These are phyloP conservation scores for Drosophila ercepeae DNA, from an alignment of 1,140 invertebrate species.

Conservation along the genomic window DNA sequence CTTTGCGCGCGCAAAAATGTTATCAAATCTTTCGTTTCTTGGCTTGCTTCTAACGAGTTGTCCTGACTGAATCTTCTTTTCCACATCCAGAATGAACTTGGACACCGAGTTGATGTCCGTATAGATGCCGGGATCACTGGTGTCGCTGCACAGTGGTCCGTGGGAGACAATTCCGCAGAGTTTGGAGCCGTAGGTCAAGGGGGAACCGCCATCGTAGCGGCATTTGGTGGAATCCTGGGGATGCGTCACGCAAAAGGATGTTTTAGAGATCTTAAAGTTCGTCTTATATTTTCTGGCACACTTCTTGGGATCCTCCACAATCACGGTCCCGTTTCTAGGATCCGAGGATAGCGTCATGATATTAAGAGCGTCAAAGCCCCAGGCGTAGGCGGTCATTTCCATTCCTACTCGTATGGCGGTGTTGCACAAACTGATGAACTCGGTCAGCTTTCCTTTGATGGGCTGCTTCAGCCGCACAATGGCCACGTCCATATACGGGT, in stretches of 20 bases:
- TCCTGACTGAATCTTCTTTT: neutral
- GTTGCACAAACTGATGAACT: slow-evolving; percentile 36
- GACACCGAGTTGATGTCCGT: slow-evolving; percentile 12
- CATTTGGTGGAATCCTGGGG: slow-evolving; percentile 6
- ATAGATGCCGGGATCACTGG: slow-evolving; percentile 19
- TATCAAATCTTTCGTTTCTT: no score
- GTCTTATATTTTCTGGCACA: neutral
- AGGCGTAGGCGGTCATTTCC: slow-evolving; percentile 9
- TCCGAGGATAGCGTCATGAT: neutral
- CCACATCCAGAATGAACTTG: neutral
- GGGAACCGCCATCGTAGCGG: slow-evolving; percentile 34
- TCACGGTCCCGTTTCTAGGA: neutral
- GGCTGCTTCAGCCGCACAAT: slow-evolving; percentile 10
- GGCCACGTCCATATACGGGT: slow-evolving; percentile 36
- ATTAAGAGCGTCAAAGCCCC: slow-evolving; percentile 19
- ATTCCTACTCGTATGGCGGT: neutral
- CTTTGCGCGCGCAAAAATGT: no score
- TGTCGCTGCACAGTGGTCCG: slow-evolving; percentile 23
- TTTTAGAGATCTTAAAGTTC: neutral
- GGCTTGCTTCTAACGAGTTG: neutral
- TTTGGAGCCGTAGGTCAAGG: slow-evolving; percentile 18
- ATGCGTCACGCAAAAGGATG: slow-evolving; percentile 16
- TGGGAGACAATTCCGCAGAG: slow-evolving; percentile 38
- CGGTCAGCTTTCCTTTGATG: slow-evolving; percentile 20
- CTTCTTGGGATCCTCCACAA: neutral